phyloP scores from a whole-genome alignment of 2,888 invertebrate genomes.

The Biston betularia region DNA sequence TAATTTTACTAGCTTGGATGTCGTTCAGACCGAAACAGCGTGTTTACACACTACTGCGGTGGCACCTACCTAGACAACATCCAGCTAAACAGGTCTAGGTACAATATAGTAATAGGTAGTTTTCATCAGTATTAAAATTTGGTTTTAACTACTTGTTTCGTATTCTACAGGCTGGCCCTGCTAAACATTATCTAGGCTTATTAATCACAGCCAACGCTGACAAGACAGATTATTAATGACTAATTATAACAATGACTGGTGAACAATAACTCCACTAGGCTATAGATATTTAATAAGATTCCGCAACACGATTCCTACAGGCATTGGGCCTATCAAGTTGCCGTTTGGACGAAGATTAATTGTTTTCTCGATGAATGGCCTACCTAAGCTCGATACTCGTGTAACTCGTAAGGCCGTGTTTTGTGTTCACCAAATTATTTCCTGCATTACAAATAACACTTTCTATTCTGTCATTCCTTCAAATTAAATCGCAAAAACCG shows the following conservation, averaged over 20 bases:
- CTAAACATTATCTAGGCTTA: slow-evolving; percentile 58
- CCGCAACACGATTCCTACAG: slow-evolving; percentile 75
- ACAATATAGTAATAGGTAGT: not conserved
- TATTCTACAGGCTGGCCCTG: slow-evolving; percentile 49
- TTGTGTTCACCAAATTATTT: slow-evolving; percentile 49
- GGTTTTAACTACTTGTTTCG: slow-evolving; percentile 31
- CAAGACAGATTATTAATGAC: slow-evolving; percentile 77
- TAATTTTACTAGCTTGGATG: too few species aligned
- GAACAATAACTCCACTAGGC: slow-evolving; percentile 72
- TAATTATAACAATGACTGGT: slow-evolving; percentile 76
- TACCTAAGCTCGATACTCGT: slow-evolving; percentile 60
- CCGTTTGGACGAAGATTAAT: slow-evolving; percentile 80
- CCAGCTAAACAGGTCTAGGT: too few species aligned
- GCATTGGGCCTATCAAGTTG: slow-evolving; percentile 71
- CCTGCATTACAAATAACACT: slow-evolving; percentile 45
- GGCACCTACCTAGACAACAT: too few species aligned
- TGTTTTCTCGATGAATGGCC: slow-evolving; percentile 59
- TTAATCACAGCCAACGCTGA: slow-evolving; percentile 69
- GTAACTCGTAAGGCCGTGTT: slow-evolving; percentile 55
- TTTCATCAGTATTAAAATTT: slow-evolving; percentile 22
- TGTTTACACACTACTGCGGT: too few species aligned
- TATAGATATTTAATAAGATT: slow-evolving; percentile 78
- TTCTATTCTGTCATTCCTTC: slow-evolving; percentile 44
- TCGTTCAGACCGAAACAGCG: too few species aligned
- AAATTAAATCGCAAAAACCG: slow-evolving; percentile 46